A percentile compares a stretch with the other conserved stretches of the same genome.
phyloP scores from a whole-genome alignment of 2,113 vertebrate genomes.

The Mixornis gularis region DNA sequence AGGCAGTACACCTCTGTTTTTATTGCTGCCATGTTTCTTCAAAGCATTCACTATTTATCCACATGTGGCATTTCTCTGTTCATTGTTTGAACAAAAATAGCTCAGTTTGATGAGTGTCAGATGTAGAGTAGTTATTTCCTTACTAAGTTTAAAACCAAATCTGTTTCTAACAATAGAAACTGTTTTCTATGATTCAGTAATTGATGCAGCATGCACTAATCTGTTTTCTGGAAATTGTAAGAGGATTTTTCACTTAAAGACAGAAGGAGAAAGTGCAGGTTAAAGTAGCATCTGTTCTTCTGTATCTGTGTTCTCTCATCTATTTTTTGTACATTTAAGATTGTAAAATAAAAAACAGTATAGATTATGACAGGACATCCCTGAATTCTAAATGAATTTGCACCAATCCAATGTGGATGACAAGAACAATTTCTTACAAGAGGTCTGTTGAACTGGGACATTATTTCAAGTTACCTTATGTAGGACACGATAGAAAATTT shows the following conservation, averaged over 20 bases:
- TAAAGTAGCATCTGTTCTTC: not conserved
- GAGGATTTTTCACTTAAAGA: not conserved
- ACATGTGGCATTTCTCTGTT: slow-evolving; percentile 33
- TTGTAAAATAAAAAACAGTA: not conserved
- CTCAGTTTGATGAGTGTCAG: slow-evolving; percentile 39
- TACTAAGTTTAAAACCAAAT: slow-evolving; percentile 19
- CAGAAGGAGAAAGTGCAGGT: not conserved
- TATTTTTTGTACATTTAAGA: not conserved
- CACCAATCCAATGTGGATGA: not conserved
- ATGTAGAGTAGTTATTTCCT: slow-evolving; percentile 31
- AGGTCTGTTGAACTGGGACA: not conserved
- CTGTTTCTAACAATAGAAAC: slow-evolving; percentile 34
- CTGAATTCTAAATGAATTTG: not conserved
- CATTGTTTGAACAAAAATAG: slow-evolving; percentile 41
- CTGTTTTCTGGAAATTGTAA: not conserved
- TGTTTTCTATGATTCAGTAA: not conserved
- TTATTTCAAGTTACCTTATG: not conserved
- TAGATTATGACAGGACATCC: not conserved
- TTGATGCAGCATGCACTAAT: not conserved
- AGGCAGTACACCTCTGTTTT: not conserved
- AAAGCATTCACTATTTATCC: slow-evolving; percentile 25
- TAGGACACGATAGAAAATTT: not conserved
- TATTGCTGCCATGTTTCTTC: slow-evolving; percentile 30
- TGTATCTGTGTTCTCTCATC: not conserved
- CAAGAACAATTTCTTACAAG: not conserved